These are phyloP conservation scores for Tholera decimalis DNA, from an alignment of 2,888 invertebrate genomes.

Conservation along the genomic window DNA sequence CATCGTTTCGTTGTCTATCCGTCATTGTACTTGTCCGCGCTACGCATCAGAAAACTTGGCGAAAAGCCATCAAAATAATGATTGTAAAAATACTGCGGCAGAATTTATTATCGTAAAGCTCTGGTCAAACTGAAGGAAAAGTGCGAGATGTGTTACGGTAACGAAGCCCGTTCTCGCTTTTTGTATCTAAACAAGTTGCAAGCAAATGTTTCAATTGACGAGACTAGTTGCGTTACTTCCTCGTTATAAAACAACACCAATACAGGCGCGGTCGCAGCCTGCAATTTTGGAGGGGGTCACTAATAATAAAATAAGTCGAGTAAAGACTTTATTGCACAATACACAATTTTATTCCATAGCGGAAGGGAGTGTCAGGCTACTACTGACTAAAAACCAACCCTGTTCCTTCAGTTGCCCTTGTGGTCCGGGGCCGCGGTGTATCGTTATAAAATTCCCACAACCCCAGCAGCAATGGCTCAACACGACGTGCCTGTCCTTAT, in stretches of 20 bases:
- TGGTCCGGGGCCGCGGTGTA: too few relatives aligned
- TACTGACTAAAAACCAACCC: too few relatives aligned
- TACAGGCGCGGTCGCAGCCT: too few relatives aligned
- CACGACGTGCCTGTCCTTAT: too few relatives aligned
- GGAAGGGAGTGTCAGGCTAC: too few relatives aligned
- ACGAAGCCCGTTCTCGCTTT: neutral
- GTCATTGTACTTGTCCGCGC: conserved; percentile 17
- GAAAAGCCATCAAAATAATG: conserved; percentile 34
- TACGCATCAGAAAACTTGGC: conserved; percentile 37
- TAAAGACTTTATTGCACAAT: too few relatives aligned
- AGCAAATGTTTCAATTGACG: neutral
- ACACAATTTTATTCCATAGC: too few relatives aligned
- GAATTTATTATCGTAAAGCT: neutral
- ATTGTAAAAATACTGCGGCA: neutral
- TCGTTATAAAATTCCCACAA: too few relatives aligned
- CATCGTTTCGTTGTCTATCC: conserved; percentile 5
- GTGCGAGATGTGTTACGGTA: neutral
- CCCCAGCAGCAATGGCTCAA: too few relatives aligned
- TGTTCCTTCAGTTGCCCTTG: too few relatives aligned
- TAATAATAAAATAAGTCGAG: too few relatives aligned
- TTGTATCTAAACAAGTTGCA: neutral
- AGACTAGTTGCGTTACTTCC: neutral
- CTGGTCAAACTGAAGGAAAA: neutral
- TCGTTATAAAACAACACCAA: neutral
- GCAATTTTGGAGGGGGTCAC: too few relatives aligned